Evolutionary conservation across 2,113 vertebrate species (phyloP).

Genomic region (Lepisosteus oculatus): DNA sequence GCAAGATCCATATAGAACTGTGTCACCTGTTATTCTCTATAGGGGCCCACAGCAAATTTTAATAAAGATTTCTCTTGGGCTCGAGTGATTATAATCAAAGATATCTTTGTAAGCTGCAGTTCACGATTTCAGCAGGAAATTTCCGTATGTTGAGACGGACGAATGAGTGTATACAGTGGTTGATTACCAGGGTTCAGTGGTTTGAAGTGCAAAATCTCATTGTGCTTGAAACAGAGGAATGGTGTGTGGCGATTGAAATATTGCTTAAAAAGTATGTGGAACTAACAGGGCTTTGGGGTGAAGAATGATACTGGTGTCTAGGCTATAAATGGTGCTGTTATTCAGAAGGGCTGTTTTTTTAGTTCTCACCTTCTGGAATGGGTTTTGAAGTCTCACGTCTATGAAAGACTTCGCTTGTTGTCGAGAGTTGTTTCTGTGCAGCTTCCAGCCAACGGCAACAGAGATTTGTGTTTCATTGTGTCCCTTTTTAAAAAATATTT

Average conservation of each 20-base stretch:
- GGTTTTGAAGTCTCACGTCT: no score
- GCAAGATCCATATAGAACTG: conserved; percentile 42
- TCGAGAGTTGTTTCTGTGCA: no score
- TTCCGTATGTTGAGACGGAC: conserved; percentile 60
- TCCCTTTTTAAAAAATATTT: no score
- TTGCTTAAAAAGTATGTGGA: conserved; percentile 30
- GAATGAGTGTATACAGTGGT: conserved; percentile 68
- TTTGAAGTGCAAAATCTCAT: conserved; percentile 83
- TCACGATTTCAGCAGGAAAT: conserved; percentile 60
- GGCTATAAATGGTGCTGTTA: not conserved
- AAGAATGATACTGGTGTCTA: conserved; percentile 30
- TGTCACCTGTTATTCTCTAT: conserved; percentile 66
- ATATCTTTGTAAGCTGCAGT: conserved; percentile 71
- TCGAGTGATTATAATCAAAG: conserved; percentile 61
- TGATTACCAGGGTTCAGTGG: conserved; percentile 72
- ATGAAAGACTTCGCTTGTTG: no score
- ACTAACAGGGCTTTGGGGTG: conserved; percentile 40
- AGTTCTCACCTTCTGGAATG: no score
- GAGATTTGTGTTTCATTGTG: no score
- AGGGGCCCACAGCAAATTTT: conserved; percentile 48
- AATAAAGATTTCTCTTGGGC: conserved; percentile 68
- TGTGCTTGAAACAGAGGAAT: conserved; percentile 58
- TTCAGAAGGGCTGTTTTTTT: not conserved
- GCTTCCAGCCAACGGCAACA: no score
- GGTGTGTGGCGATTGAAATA: conserved; percentile 65